A percentile compares a stretch with the other conserved stretches of the same genome.
Evolutionary conservation across 1,140 invertebrate genomes (phyloP).

Genomic region (Phocides pigmalion): DNA sequence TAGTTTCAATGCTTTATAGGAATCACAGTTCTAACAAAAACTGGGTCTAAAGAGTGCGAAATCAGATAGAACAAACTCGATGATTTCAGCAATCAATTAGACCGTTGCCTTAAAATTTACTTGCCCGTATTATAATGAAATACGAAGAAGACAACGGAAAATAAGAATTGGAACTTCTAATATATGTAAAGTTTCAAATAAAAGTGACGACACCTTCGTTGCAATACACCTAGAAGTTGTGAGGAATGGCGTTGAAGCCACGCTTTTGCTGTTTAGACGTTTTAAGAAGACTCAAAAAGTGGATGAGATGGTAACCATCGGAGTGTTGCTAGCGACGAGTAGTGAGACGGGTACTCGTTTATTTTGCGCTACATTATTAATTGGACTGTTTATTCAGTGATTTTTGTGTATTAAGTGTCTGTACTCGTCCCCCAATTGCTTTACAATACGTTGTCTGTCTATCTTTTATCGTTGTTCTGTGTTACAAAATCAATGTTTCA

Average conservation of each 20-base stretch:
- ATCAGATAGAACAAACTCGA: too few species aligned
- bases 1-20: too few species aligned
- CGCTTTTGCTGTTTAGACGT: neutral
- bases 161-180: too few species aligned
- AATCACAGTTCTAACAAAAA: too few species aligned
- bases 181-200: too few species aligned
- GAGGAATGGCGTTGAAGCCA: neutral
- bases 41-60: too few species aligned
- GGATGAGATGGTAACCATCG: neutral
- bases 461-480: conserved; percentile 22
- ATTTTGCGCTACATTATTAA: conserved; percentile 70
- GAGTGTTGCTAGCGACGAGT: conserved; percentile 55
- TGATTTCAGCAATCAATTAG: too few species aligned
- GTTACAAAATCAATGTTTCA: conserved; percentile 29
- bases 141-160: too few species aligned
- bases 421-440: conserved; percentile 64
- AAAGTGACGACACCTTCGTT: neutral
- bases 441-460: conserved; percentile 28
- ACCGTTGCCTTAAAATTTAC: too few species aligned
- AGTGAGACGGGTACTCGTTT: conserved; percentile 76
- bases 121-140: too few species aligned
- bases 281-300: too few species aligned
- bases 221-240: neutral
- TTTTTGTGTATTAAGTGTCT: conserved; percentile 49
- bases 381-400: conserved; percentile 64